Percentiles rank a stretch among this genome's conserved stretches.
phyloP scores from a whole-genome alignment of 2,113 vertebrate species.

The Percopsis transmontana region DNA sequence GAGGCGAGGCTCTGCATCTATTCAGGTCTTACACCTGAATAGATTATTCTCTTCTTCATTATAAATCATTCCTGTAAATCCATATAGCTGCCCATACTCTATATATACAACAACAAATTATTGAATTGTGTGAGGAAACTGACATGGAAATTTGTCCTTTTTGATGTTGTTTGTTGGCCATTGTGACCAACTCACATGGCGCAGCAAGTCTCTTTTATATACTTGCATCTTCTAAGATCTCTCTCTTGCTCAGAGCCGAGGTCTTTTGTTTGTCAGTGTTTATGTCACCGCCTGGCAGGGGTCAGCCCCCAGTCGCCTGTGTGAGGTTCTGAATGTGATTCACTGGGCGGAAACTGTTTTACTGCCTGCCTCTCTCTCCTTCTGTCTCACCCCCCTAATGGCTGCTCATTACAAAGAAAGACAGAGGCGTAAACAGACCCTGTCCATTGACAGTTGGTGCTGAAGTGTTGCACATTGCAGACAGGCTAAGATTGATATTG shows the following conservation, averaged over 20 bases:
- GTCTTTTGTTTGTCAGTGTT: constrained; percentile 70
- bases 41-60: constrained; percentile 40
- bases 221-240: constrained; percentile 38
- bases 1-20: constrained; percentile 58
- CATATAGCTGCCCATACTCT: not conserved
- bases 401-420: constrained; percentile 65
- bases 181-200: constrained; percentile 20
- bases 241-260: constrained; percentile 48
- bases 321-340: constrained; percentile 74
- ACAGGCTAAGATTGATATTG: constrained; percentile 60
- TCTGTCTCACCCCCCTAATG: constrained; percentile 64
- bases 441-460: constrained; percentile 65
- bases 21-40: constrained; percentile 71
- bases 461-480: constrained; percentile 50
- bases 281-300: constrained; percentile 72
- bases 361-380: constrained; percentile 65
- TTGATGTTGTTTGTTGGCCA: not conserved
- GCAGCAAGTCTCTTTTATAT: constrained; percentile 21
- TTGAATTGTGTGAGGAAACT: constrained; percentile 7
- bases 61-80: constrained; percentile 10
- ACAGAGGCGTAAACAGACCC: constrained; percentile 63
- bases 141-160: constrained; percentile 12
- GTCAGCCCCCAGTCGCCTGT: constrained; percentile 67
- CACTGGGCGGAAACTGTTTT: constrained; percentile 78
- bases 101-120: not conserved